phyloP scores from a whole-genome alignment of 2,113 vertebrate genomes.

The Mola mola region DNA sequence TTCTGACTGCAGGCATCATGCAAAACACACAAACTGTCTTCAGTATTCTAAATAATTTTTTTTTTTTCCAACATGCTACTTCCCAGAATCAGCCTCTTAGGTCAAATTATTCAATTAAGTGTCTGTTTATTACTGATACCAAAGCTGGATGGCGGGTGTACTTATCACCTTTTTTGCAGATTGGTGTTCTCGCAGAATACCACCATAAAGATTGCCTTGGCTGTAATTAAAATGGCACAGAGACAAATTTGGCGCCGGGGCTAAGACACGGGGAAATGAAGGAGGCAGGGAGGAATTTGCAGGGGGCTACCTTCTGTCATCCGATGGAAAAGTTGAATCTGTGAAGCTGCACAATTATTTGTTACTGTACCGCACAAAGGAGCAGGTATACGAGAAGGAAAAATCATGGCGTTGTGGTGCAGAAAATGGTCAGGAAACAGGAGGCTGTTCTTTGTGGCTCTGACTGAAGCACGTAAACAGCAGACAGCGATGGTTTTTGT shows the following conservation, averaged over 20 bases:
- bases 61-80: conserved; percentile 78
- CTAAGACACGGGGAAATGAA: conserved; percentile 80
- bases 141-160: conserved; percentile 82
- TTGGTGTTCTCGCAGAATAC: conserved; percentile 85
- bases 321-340: conserved; percentile 71
- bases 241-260: conserved; percentile 83
- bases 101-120: conserved; percentile 90
- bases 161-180: conserved; percentile 89
- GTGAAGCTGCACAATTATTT: conserved; percentile 43
- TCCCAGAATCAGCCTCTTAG: conserved; percentile 85
- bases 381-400: conserved; percentile 12
- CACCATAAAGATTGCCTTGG: conserved; percentile 85
- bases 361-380: conserved; percentile 42
- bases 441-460: conserved; percentile 29
- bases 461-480: conserved; percentile 42
- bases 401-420: conserved; percentile 16
- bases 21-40: conserved; percentile 77
- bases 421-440: conserved; percentile 10
- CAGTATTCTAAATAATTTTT: conserved; percentile 79
- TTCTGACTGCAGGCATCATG: conserved; percentile 70
- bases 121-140: conserved; percentile 89
- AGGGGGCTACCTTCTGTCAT: conserved; percentile 65
- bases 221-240: conserved; percentile 89
- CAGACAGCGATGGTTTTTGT: conserved; percentile 41
- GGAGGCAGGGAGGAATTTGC: conserved; percentile 63